Evolutionary conservation across 2,797 vertebrate species (phyloP), one percentile per base, ranked within the genome.

Genomic region (Gastrophryne carolinensis): DNA sequence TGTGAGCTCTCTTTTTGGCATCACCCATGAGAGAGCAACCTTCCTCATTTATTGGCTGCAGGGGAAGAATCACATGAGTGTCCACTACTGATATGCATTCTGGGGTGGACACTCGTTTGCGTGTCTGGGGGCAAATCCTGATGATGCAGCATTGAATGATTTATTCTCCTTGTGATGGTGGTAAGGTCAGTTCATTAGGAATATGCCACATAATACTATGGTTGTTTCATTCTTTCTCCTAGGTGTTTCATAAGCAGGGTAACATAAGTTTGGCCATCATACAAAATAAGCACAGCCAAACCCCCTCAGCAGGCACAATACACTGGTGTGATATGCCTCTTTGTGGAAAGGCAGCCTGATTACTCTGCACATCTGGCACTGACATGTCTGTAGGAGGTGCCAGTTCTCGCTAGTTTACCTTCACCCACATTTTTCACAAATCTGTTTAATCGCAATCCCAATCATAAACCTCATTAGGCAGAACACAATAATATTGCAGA

Each of bases 181-280:
- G 64, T 53, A 32, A 39, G 19, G 6, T 32, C 39, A n/a, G 64
- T 54, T 47, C 12, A 49, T 30, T 30, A 41, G 30, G 62, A 64
- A 26, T 41, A 64, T n/a, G 37, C 13, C 15, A 30, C n/a, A 30
- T 19, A 2, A 64, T 67, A 24, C 47, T 8, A 15, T 26, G 4
- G 35, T 21, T 49, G 26, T 34, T 30, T n/a, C 52, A 67, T 35
- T 53, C 49, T 35, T 26, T 53, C 52, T 13, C 19, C 34, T 53
- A 67, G 64, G 64, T 67, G 64, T 67, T 67, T 67, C 64, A 67
- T 67, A 67, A 54, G 49, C 49, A 53, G n/a, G 19, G 29, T 47
- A 64, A 47, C 37, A 27, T 49, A 11, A 47, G n/a, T 53, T 67
- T 67, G 64, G 49, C 64, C 64, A 67, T 52, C 24, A 50, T 50